A percentile compares a stretch with the other conserved stretches of the same genome.
Conservation (phyloP, 2,797 vertebrate species). For the Apogon talboti region DNA sequence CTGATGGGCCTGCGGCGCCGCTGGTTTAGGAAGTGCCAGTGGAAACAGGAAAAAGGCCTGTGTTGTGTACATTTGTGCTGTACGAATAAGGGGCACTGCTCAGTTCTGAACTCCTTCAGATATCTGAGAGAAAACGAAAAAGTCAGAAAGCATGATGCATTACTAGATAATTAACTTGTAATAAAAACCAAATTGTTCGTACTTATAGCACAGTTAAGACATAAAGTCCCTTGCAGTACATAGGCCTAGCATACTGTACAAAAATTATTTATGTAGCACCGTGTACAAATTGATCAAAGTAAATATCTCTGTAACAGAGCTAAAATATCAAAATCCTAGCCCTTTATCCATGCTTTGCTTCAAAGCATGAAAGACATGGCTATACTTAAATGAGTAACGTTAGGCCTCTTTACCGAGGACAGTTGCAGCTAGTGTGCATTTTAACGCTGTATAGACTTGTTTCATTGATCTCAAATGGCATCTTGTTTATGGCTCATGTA, state of each 20-base stretch:
- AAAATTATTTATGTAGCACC: no score
- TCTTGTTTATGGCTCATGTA: background rate
- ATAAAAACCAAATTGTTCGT: background rate
- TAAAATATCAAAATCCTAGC: background rate
- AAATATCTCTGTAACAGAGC: background rate
- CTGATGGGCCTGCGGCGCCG: constrained; percentile 94
- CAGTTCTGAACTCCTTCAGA: constrained; percentile 98
- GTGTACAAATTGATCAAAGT: background rate
- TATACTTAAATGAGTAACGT: constrained; percentile 22
- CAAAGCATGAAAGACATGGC: constrained; percentile 8
- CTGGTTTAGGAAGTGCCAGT: constrained; percentile 99
- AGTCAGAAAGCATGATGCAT: background rate
- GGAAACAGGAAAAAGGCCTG: constrained; percentile 96
- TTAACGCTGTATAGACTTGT: background rate
- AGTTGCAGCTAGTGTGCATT: constrained; percentile 4
- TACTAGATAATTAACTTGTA: background rate
- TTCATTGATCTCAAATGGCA: background rate
- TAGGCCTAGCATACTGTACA: no score
- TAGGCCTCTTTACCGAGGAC: constrained; percentile 57
- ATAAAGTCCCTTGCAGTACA: no score
- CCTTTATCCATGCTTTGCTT: background rate
- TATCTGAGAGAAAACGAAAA: constrained; percentile 84
- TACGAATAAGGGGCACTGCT: constrained; percentile 98
- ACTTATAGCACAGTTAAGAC: background rate
- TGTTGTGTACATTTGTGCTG: constrained; percentile 99